Evolutionary conservation across 2,888 invertebrate genomes (phyloP), one percentile per base, ranked within the genome.

Genomic region (Atrina japonica): DNA sequence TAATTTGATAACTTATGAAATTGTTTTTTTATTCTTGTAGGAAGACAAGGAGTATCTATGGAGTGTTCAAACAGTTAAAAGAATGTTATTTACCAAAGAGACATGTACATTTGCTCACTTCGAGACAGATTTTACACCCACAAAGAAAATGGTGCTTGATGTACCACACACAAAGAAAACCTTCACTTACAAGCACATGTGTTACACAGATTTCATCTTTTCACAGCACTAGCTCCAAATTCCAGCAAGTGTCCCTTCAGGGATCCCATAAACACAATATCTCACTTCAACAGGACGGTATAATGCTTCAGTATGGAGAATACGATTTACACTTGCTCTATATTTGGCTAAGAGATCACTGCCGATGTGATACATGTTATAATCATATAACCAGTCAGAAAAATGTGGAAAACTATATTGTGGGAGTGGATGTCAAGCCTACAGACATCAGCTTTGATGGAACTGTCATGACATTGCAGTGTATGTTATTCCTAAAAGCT

Each of bases 341-440:
- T 55, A 18, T 80, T n/a, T 94, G 93, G 93, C 90, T 94, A 14
- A 89, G 93, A 71, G 93, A 94, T 83, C 92, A 94, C 82, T 94
- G 94, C 91, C 92, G 92, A 92, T 93, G 95, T 85, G 67, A 86
- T 0, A 83, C 88, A 35, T 95, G 95, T 80, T 94, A 93, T 83
- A 93, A 93, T 81, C 83, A 88, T 0, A 89, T 89, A 30, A 94
- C 93, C 0, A 92, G 92, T 73, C 94, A 94, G 88, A 92, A 94
- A 79, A 92, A 92, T 61, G 89, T 91, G 35, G 93, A 93, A 86
- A 89, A 66, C 6, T 73, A 76, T 23, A 56, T 69, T 14, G 27
- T 77, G 23, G 43, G 60, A 16, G 91, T 86, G 9, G 87, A 93
- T 67, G 89, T 92, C 0, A 86, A 82, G 40, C 91, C 93, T 0